These are phyloP conservation scores for Melanotaenia pygmaea DNA, from an alignment of 2,797 vertebrate genomes.

Conservation along the genomic window DNA sequence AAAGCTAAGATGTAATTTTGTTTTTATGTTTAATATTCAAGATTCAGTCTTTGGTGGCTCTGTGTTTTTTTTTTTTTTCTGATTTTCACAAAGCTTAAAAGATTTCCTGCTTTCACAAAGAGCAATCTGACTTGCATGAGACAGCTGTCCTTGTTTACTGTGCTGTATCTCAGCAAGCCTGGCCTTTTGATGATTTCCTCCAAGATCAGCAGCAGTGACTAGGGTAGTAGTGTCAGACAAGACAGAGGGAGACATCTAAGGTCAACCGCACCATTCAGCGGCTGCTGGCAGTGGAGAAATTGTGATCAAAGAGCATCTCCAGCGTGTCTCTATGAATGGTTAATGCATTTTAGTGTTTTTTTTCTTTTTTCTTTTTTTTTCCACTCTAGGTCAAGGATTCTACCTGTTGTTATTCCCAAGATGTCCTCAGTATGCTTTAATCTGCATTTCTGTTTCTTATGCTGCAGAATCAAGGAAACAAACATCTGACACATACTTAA, in stretches of 20 bases:
- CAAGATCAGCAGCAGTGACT: conserved; percentile 52
- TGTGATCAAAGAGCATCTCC: conserved; percentile 71
- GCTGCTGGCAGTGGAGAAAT: conserved; percentile 32
- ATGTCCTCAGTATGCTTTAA: conserved; percentile 61
- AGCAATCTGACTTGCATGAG: conserved; percentile 53
- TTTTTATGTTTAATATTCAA: neutral
- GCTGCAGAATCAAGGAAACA: conserved; percentile 41
- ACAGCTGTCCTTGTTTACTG: conserved; percentile 59
- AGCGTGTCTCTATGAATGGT: conserved; percentile 51
- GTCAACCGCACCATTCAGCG: conserved; percentile 53
- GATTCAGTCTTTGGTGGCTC: no score
- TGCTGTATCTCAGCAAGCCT: conserved; percentile 55
- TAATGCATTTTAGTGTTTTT: conserved; percentile 46
- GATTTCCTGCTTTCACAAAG: conserved; percentile 33
- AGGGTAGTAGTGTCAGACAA: conserved; percentile 48
- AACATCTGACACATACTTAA: conserved; percentile 25
- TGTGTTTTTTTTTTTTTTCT: conserved; percentile 14
- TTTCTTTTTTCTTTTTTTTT: conserved; percentile 22
- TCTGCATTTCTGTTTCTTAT: conserved; percentile 50
- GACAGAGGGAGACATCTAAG: conserved; percentile 59
- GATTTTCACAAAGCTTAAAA: conserved; percentile 45
- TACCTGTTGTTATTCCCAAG: conserved; percentile 61
- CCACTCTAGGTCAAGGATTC: conserved; percentile 55
- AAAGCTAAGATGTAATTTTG: neutral
- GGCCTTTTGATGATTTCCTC: conserved; percentile 59